Evolutionary conservation across 2,113 vertebrate genomes (phyloP), one percentile per base, ranked within the genome.

Genomic region (Sebastes schlegelii): DNA sequence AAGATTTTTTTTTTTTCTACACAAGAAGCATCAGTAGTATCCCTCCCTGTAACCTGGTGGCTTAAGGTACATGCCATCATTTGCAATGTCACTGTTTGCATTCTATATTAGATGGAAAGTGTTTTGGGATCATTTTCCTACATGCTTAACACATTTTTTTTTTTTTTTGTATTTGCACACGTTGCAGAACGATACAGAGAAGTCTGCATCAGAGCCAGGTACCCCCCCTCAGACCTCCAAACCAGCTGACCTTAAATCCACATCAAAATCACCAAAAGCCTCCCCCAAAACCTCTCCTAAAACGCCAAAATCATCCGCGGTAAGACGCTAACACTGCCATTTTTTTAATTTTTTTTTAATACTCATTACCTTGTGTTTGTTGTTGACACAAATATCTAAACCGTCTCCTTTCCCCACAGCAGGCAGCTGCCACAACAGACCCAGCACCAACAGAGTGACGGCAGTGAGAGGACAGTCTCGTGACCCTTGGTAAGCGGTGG

Each of bases 101-200:
- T 45, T 45, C 4, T 48, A 13, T 66, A 19, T 52, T n/a, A 1
- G 4, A 42, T 71, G 6, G 6, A 26, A 26, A 34, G 46, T 54
- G 3, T 16, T 49, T 75, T 19, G 2, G 19, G 21, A 14, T 8
- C 1, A 26, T 40, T 17, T 40, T 42, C n/a, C 6, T 26, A 19
- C 3, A 3, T 3, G 3, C 1, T 8, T 55, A 40, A 49, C 2
- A 13, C 2, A 4, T 2, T 58, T 14, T 23, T 34, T 2, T 58
- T 14, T 23, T 34, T 6, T n/a, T 34, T 34, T 34, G 34, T 58
- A 0, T 46, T 63, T 61, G 13, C 1, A 4, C 13, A 8, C 34
- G 0, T 60, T 73, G 26, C 74, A 96, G 95, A 94, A 93, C 42
- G 94, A 89, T 40, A 70, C 78, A 17, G 95, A 96, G 21, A 95